Conservation (phyloP, 1,140 invertebrate genomes). For the Heliothis subflexa region DNA sequence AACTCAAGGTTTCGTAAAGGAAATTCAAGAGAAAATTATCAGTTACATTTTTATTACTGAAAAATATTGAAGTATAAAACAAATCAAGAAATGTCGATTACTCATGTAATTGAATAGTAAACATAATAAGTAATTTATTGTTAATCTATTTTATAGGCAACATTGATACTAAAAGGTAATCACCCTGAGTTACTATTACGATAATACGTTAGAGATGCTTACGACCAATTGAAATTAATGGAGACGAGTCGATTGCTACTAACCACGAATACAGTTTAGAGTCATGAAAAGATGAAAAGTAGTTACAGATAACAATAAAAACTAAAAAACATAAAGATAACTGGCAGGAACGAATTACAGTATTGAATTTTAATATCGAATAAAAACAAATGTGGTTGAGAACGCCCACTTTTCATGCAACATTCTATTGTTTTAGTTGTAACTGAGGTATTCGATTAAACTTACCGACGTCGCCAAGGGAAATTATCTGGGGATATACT, state of each 20-base stretch:
- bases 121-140: no score
- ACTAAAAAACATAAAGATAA: not conserved
- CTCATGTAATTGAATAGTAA: no score
- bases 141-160: not conserved
- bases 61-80: no score
- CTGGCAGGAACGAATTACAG: not conserved
- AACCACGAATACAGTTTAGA: not conserved
- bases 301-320: not conserved
- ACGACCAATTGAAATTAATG: conserved; percentile 13
- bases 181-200: not conserved
- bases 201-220: not conserved
- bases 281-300: not conserved
- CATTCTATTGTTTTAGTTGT: conserved; percentile 6
- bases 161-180: not conserved
- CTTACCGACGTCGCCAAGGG: conserved; percentile 71
- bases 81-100: no score
- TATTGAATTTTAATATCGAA: conserved; percentile 24
- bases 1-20: not conserved
- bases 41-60: not conserved
- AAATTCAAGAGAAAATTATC: not conserved
- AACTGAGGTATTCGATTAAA: conserved; percentile 23
- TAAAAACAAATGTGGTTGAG: conserved; percentile 12
- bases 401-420: conserved; percentile 21
- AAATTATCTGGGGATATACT: conserved; percentile 66
- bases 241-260: not conserved